Base-by-base conservation (phyloP, 2,797 vertebrate genomes). In the Pseudochirops corinnae region DNA sequence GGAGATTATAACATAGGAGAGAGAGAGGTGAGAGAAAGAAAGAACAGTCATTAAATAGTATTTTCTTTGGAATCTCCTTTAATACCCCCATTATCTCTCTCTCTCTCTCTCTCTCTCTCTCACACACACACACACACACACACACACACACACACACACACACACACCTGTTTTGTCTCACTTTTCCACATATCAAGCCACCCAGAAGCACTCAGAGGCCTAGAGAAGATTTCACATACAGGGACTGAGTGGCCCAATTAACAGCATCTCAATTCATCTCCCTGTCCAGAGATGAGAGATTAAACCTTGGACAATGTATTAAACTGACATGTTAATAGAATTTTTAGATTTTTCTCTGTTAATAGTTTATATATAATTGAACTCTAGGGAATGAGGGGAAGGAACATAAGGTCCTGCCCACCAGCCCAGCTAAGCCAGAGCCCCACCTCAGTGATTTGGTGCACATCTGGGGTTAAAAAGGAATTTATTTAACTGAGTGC, bases 241-340 rank as follows among this genome's bases (percentile, higher is more conserved):
- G 96, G 95, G 96, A 62, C 93, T 97, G 97, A 94, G 95, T 56
- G 97, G 98, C 98, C 96, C 97, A 94, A 95, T 98, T 97, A 95
- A 98, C 97, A 97, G 92, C 96, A 95, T 96, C 97, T 98, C 98
- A 97, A 98, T 98, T 98, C 94, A 98, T 98, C 96, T 94, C 95
- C 92, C 96, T 96, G 95, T 94, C 97, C 94, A 98, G 96, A 97
- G 98, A 97, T 97, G 97, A 98, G 98, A 97, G 97, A 98, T 98
- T 98, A 97, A 98, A 97, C 95, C 95, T 58, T 57, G 96, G 94
- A 98, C 98, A 98, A 98, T 98, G 98, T 98, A 98, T 98, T 98
- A 98, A 98, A 98, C 95, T 98, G 98, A 97, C 97, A 97, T 96
- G 98, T 98, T 97, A 98, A 98, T 97, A 98, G 98, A 98, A 98